Percentiles rank a stretch among this genome's conserved stretches.
phyloP scores from a whole-genome alignment of 2,113 vertebrate species.

The Antechinus stuartii region DNA sequence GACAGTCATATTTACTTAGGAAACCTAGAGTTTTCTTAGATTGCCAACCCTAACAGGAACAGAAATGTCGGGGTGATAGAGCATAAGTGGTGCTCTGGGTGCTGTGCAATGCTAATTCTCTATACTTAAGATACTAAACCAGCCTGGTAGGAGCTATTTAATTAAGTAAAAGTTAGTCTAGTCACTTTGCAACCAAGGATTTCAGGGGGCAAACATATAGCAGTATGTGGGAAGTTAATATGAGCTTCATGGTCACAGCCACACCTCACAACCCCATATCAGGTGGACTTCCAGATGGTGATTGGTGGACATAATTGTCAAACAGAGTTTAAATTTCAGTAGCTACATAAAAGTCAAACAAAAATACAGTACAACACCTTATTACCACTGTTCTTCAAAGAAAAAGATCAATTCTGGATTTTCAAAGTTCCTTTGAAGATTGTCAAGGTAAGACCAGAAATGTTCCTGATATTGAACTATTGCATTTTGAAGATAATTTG shows the following conservation, averaged over 20 bases:
- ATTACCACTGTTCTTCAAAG: constrained; percentile 65
- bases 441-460: constrained; percentile 75
- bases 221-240: constrained; percentile 73
- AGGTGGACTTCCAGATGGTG: constrained; percentile 69
- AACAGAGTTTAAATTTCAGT: constrained; percentile 79
- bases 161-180: constrained; percentile 80
- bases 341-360: constrained; percentile 72
- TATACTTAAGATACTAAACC: constrained; percentile 79
- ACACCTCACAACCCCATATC: constrained; percentile 66
- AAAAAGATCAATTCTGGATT: constrained; percentile 72
- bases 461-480: constrained; percentile 19
- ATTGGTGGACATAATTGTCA: constrained; percentile 79
- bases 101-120: constrained; percentile 72
- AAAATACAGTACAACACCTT: constrained; percentile 56
- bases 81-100: constrained; percentile 77
- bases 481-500: constrained; percentile 26
- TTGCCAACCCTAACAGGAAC: constrained; percentile 72
- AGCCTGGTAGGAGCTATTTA: constrained; percentile 74
- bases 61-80: constrained; percentile 81
- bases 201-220: constrained; percentile 64
- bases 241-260: constrained; percentile 49
- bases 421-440: constrained; percentile 61
- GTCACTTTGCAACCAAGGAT: constrained; percentile 71
- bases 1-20: constrained; percentile 73
- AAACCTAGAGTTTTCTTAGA: constrained; percentile 82